These are phyloP conservation scores for Brachionus rotundiformis DNA, from an alignment of 1,140 invertebrate genomes.

Conservation along the genomic window DNA sequence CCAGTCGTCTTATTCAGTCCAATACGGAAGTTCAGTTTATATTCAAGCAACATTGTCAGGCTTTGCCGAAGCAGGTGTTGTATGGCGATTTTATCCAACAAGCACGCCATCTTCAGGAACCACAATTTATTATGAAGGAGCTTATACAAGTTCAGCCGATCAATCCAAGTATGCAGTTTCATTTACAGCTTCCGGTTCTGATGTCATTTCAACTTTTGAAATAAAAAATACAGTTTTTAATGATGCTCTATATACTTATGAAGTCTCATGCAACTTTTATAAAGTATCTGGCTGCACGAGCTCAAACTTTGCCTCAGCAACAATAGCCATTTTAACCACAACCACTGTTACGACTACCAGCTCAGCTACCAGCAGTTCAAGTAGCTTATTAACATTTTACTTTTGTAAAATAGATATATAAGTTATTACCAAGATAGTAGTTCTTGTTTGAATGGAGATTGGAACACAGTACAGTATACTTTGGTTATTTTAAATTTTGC, in stretches of 20 bases:
- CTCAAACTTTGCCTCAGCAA: not conserved
- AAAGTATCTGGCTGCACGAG: not conserved
- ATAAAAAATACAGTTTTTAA: not conserved
- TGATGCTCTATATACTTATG: slow-evolving; percentile 8
- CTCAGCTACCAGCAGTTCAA: not conserved
- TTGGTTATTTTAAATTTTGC: slow-evolving; percentile 24
- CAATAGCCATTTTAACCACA: slow-evolving; percentile 12
- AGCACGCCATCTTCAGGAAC: not conserved
- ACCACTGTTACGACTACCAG: not conserved
- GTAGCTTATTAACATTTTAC: not conserved
- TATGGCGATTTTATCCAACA: slow-evolving; percentile 31
- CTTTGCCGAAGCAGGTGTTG: not conserved
- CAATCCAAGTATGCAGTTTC: slow-evolving; percentile 32
- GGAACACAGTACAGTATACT: slow-evolving; percentile 43
- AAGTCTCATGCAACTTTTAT: not conserved
- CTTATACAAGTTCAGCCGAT: not conserved
- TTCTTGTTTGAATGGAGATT: slow-evolving; percentile 22
- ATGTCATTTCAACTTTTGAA: not conserved
- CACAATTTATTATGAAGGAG: not conserved
- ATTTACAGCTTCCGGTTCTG: not conserved
- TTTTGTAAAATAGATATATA: not conserved
- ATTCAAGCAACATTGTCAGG: not conserved
- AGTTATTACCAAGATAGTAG: not conserved
- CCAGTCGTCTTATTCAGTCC: not conserved
- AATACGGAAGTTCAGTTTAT: not conserved